A percentile compares a stretch with the other conserved stretches of the same genome.
phyloP scores from a whole-genome alignment of 1,140 invertebrate genomes.

The Drosophila suzukii region DNA sequence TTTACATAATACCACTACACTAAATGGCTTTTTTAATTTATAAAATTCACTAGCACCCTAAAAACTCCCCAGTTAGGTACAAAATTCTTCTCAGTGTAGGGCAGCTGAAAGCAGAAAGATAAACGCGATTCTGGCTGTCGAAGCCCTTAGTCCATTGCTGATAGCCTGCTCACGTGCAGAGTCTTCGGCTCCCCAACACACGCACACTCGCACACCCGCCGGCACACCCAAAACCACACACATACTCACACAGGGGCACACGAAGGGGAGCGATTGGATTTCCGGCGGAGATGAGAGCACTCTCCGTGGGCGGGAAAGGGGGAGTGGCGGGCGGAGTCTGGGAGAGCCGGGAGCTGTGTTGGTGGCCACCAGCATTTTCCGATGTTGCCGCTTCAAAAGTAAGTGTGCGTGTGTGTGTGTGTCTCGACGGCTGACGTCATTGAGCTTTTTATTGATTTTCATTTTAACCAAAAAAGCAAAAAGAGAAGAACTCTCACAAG shows the following conservation, averaged over 20 bases:
- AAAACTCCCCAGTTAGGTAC: neutral
- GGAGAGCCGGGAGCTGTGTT: constrained; percentile 25
- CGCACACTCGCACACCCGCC: constrained; percentile 16
- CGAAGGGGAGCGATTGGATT: constrained; percentile 45
- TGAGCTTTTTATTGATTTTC: constrained; percentile 84
- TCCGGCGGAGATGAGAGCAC: constrained; percentile 30
- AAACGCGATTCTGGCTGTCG: constrained; percentile 30
- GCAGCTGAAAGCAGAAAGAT: constrained; percentile 1
- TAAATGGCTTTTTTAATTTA: no score
- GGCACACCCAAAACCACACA: neutral
- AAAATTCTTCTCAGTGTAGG: neutral
- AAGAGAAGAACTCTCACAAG: constrained; percentile 9
- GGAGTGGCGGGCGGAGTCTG: constrained; percentile 28
- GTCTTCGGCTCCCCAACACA: constrained; percentile 37
- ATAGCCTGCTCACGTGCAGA: constrained; percentile 63
- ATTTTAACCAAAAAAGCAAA: constrained; percentile 51
- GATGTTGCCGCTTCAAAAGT: constrained; percentile 26
- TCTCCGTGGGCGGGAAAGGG: neutral
- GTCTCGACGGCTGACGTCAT: constrained; percentile 73
- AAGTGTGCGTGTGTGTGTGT: constrained; percentile 28
- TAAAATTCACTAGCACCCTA: no score
- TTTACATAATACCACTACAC: no score
- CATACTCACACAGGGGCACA: constrained; percentile 8
- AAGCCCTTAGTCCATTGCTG: constrained; percentile 43
- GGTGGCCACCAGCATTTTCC: constrained; percentile 32